Base-by-base conservation (phyloP, 2,888 invertebrate species). In the Opisthograptis luteolata region DNA sequence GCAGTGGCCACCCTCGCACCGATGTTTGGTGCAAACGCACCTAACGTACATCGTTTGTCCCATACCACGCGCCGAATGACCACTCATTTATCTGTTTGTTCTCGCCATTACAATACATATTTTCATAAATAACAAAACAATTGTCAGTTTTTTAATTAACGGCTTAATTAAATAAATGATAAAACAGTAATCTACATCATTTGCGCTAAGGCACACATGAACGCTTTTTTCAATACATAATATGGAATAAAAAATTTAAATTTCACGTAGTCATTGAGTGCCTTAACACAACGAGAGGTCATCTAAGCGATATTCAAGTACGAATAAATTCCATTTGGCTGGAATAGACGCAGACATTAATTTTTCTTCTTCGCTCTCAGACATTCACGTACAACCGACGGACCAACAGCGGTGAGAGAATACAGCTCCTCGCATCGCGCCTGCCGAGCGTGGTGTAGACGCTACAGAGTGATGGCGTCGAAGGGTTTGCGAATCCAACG, bases 1-100 rank as follows among this genome's bases (percentile, higher is more conserved):
- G 62, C 73, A 45, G 43, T 30, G 53, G 45, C 50, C 44, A 34
- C 37, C 20, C 12, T 3, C 35, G 27, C 36, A 36, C 43, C 34
- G 51, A 46, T 30, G 44, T 41, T 43, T 47, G 46, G 40, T 49
- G 49, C 41, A 19, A 35, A 30, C 28, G 28, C 28, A 14, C 13
- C 2, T 2, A 2, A 14, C 25, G 17, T n/a, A 3, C 10, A 25
- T 9, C 25, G 30, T 14, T 2, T 30, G n/a, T n/a, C 34, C 34
- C 32, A 13, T 14, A 14, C 34, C 5, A 35, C 19, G 35, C 6
- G 24, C 35, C 35, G 14, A 14, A 24, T 36, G 14, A 36, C 35
- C 40, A 30, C 36, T 36, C 35, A 9, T 14, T 28, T 34, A 10
- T 30, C 9, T 35, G 13, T 31, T 24, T 31, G 19, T 22, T 40